phyloP scores from a whole-genome alignment of 2,113 vertebrate genomes.

The Podarcis muralis region DNA sequence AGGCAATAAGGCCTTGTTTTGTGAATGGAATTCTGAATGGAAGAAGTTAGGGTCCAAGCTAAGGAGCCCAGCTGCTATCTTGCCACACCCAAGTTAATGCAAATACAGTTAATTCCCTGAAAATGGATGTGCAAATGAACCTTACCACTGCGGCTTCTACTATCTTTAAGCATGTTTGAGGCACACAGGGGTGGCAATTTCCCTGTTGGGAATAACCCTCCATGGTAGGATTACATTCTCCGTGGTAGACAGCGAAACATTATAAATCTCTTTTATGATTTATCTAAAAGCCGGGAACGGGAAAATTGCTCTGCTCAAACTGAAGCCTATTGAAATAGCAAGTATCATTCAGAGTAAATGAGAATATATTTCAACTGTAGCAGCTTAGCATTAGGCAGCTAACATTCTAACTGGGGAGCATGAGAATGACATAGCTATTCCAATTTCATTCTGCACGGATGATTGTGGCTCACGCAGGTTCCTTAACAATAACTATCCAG shows the following conservation, averaged over 20 bases:
- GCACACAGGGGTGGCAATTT: not conserved
- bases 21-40: not conserved
- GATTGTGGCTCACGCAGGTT: not conserved
- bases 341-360: slow-evolving; percentile 20
- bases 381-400: not conserved
- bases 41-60: not conserved
- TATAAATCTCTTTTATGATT: not conserved
- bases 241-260: not conserved
- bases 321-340: slow-evolving; percentile 24
- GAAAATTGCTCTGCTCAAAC: not conserved
- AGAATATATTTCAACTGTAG: slow-evolving; percentile 16
- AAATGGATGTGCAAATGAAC: not conserved
- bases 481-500: slow-evolving; percentile 12
- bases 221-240: not conserved
- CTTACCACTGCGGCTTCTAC: not conserved
- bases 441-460: slow-evolving; percentile 12
- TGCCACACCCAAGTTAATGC: not conserved
- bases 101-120: not conserved
- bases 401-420: not conserved
- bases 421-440: not conserved
- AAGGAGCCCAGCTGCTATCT: not conserved
- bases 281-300: not conserved
- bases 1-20: not conserved
- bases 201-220: not conserved
- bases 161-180: not conserved